Base-by-base conservation (phyloP, 2,888 invertebrate species). In the Cylloceria caligata region DNA sequence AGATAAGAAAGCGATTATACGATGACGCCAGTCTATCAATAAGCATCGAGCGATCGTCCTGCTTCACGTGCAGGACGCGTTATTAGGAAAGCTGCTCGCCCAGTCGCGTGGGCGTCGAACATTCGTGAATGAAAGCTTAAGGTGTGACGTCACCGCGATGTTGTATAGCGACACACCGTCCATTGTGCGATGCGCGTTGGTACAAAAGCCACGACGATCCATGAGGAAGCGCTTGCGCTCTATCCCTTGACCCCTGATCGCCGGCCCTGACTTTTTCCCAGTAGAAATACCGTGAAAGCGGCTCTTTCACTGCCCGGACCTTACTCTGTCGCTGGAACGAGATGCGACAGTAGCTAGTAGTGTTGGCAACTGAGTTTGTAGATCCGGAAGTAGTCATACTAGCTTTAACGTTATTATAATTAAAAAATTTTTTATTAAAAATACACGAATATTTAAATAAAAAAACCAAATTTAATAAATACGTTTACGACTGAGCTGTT, bases 211-310 rank as follows among this genome's bases (percentile, higher is more conserved):
- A 49, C 77, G 90, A n/a, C n/a, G 88, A 89, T 90, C 89, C 84
- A 90, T 90, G 89, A 90, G 87, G 73, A 45, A 72, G 89, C 90
- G 90, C 90, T 85, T 89, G 90, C 90, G 90, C 89, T 73, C 78
- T 89, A 73, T 52, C 69, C 34, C 72, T 76, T 60, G 52, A 55
- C 69, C 73, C 77, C 82, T 74, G 64, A 78, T 65, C 80, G 27
- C 60, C 65, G 62, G 76, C 75, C 81, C 55, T 77, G 77, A 68
- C 57, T 39, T 13, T 36, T 42, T 62, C 67, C 75, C 83, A 81
- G 81, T 84, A 11, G 81, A 71, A 65, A 78, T 73, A 65, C 77
- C 76, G 68, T 68, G 84, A 57, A 84, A 69, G 75, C 81, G 78
- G 75, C 75, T 76, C 62, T 67, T 75, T 75, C 75, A 78, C 80